Base-by-base conservation (phyloP, 2,113 vertebrate species). In the Platysternon megacephalum region DNA sequence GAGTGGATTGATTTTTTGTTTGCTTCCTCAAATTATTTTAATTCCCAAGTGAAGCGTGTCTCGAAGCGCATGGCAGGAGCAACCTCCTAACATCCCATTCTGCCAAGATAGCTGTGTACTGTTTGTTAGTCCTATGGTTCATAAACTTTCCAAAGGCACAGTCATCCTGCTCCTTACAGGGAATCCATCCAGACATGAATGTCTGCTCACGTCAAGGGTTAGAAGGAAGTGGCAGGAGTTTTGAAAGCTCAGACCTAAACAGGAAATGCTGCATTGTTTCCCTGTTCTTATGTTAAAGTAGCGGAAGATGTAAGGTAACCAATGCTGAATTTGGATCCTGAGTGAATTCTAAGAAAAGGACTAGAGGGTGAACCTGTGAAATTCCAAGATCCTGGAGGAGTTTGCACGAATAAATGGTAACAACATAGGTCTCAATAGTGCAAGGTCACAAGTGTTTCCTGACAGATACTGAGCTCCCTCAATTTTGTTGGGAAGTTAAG, bases 141-240 rank as follows among this genome's bases (percentile, higher is more conserved):
- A 8, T 65, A 49, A 17, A 48, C 26, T 0, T 65, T 17, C 32
- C 84, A 35, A 32, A 86, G 76, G 22, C 76, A 2, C 48, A 17
- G 19, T 11, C 16, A 11, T 74, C 89, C 84, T 19, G 26, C 74
- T 79, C 35, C 55, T 56, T 26, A 24, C 48, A 39, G 82, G 48
- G 44, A 21, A 52, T 9, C 48, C 21, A 0, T 32, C 55, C 0
- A 0, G 39, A 49, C 0, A 2, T 51, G 51, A 5, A 3, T 11
- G 0, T 29, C 46, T 78, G n/a, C n/a, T 22, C 22, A 1, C 68
- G 65, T 22, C 22, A 22, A 39, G 80, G 53, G 68, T 80, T 53
- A 32, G 65, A 9, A 53, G 72, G 85, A 79, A 61, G 24, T 19
- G 3, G 80, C 8, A 8, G 79, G 52, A 10, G 11, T n/a, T 29